Conservation (phyloP, 2,797 vertebrate species). For the Coccyzus lansbergi region DNA sequence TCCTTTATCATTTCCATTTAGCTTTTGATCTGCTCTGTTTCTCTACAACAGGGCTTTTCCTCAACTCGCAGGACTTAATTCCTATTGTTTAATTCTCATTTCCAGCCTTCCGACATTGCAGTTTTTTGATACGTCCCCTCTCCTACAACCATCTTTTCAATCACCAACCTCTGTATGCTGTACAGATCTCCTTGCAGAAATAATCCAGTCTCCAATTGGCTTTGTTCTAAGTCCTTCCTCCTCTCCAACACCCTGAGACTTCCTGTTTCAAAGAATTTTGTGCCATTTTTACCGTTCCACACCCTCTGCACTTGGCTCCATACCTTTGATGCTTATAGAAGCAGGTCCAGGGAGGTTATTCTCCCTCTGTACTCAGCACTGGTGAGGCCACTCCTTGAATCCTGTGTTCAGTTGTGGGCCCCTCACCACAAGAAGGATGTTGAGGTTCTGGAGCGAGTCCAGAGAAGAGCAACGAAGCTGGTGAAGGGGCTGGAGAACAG, state of each 20-base stretch:
- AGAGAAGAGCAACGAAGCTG: no score
- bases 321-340: not conserved
- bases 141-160: not conserved
- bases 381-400: no score
- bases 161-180: not conserved
- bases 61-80: not conserved
- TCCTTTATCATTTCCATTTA: not conserved
- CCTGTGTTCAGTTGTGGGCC: no score
- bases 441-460: no score
- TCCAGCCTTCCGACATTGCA: not conserved
- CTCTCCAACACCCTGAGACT: not conserved
- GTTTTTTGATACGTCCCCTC: not conserved
- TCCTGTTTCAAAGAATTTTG: not conserved
- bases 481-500: no score
- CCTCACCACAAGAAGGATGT: no score
- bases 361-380: no score
- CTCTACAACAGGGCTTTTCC: not conserved
- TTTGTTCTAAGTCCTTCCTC: not conserved
- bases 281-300: not conserved
- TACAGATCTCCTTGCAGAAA: not conserved
- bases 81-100: not conserved
- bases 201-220: not conserved
- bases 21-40: not conserved
- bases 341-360: no score
- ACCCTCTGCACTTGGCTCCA: not conserved